Base-by-base conservation (phyloP, 2,113 vertebrate species). In the Cynopterus brachyotis region DNA sequence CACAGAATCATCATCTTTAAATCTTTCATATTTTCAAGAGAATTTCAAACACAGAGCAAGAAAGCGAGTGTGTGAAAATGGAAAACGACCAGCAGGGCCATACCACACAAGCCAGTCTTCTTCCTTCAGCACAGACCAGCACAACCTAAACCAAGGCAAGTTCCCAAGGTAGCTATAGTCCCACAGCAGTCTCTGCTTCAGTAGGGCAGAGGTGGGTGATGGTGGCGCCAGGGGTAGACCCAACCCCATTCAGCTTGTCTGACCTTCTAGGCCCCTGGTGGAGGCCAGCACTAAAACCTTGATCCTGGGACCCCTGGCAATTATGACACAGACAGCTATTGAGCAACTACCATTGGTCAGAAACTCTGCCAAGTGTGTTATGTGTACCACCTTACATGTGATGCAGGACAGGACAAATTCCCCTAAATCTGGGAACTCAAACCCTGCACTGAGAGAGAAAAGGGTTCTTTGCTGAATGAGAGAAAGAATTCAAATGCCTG, bases 151-250 rank as follows among this genome's bases (percentile, higher is more conserved):
- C 10, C 6, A 1, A 37, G 47, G 13, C 24, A 50, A 50, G 35
- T 15, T 45, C 30, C 72, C 47, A 9, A 1, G 0, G 3, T 13
- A 53, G 32, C 37, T 72, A 13, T 4, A 0, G 7, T 24, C 13
- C 20, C 32, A 20, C 0, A 9, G 86, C 4, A 5, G 1, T n/a
- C 55, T 30, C 35, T 32, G 28, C 67, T 6, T n/a, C 9, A 3
- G 13, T 4, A 13, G 22, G 53, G 16, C 67, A 6, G 47, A 75
- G 53, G 16, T 7, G n/a, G 7, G 26, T 12, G 26, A 10, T 0
- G 7, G 9, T 6, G 28, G 47, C 24, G 19, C 60, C 10, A 37
- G 19, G 1, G 45, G 9, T 19, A 0, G 60, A 59, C n/a, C 9
- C 32, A 8, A 5, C 10, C 24, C 12, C 5, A 3, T 16, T 19